Conservation (phyloP, 2,113 vertebrate species). For the Gobio gobio region DNA sequence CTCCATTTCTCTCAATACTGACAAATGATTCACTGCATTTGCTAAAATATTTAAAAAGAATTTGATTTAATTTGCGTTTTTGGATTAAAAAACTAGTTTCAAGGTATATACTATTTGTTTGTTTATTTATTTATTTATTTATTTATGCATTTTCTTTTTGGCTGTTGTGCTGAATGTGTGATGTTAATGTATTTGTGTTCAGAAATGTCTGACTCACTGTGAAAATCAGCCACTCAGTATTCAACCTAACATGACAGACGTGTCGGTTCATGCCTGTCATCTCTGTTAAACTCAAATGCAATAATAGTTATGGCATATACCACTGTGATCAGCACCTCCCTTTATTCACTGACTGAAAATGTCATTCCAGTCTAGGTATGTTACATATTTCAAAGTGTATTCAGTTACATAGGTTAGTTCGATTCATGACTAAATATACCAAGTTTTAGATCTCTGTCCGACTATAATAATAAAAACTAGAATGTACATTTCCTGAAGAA, state of each 20-base stretch:
- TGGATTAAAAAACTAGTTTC: not conserved
- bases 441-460: too few relatives aligned
- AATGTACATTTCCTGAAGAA: too few relatives aligned
- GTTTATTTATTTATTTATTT: not conserved
- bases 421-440: not conserved
- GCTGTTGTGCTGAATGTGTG: not conserved
- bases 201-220: conserved; percentile 12
- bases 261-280: conserved; percentile 13
- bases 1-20: not conserved
- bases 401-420: not conserved
- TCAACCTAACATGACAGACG: not conserved
- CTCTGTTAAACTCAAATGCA: not conserved
- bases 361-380: not conserved
- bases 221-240: not conserved
- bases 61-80: not conserved
- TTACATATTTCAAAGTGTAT: not conserved
- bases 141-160: not conserved
- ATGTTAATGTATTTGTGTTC: not conserved
- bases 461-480: not conserved
- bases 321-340: not conserved
- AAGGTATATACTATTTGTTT: not conserved
- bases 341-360: not conserved
- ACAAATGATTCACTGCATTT: not conserved
- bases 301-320: not conserved
- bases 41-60: not conserved